phyloP scores from a whole-genome alignment of 2,888 invertebrate genomes.

The Camponotus fellah region DNA sequence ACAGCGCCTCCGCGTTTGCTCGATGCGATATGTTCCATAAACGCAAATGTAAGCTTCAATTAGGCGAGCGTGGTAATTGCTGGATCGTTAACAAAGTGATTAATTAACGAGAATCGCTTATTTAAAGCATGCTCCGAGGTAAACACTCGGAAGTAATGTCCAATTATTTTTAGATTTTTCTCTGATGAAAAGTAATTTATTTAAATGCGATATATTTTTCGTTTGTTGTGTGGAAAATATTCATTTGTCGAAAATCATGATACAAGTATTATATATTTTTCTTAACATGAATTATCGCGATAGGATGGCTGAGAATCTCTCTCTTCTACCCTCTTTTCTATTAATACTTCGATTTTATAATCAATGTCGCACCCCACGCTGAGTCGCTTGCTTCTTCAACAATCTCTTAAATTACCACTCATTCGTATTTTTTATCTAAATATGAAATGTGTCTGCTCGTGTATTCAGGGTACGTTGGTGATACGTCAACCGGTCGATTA shows the following conservation, averaged over 20 bases:
- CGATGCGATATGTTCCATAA: conserved; percentile 58
- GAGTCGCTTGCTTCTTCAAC: conserved; percentile 28
- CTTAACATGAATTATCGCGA: neutral
- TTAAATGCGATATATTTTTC: neutral
- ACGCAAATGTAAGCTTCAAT: conserved; percentile 58
- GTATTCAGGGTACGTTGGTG: conserved; percentile 33
- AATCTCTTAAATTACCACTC: conserved; percentile 58
- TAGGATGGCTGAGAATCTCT: neutral
- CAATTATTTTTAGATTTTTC: conserved; percentile 11
- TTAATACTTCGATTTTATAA: conserved; percentile 69
- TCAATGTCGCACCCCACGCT: conserved; percentile 55
- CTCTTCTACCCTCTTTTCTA: conserved; percentile 30
- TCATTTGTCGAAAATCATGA: neutral
- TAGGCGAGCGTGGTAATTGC: conserved; percentile 60
- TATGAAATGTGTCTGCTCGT: conserved; percentile 42
- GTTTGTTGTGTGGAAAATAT: neutral
- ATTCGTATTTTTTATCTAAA: conserved; percentile 61
- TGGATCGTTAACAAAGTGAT: conserved; percentile 54
- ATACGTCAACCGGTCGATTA: conserved; percentile 62
- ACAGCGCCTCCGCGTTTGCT: conserved; percentile 75
- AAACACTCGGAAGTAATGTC: neutral
- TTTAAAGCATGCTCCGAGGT: neutral
- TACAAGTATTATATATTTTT: too few relatives aligned
- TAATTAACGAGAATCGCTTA: conserved; percentile 53
- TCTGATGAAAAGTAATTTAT: neutral